Evolutionary conservation across 2,888 invertebrate species (phyloP).

Genomic region (Osmoderma eremita): DNA sequence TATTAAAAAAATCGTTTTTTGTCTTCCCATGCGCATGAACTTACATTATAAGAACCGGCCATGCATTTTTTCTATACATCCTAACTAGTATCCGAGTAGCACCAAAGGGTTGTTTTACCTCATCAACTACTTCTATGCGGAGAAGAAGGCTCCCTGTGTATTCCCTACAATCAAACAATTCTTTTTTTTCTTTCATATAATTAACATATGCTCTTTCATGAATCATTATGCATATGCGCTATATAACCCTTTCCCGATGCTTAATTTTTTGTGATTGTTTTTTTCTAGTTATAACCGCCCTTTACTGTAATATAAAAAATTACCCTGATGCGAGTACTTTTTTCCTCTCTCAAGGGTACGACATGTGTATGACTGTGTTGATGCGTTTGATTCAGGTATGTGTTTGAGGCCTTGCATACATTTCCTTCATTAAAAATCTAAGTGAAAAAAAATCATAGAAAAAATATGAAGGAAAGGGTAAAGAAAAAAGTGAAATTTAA

Average conservation of each 20-base stretch:
- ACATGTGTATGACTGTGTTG: too few relatives aligned
- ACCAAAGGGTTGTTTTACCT: conserved; percentile 20
- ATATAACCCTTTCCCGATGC: not conserved
- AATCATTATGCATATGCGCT: not conserved
- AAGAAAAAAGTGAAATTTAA: too few relatives aligned
- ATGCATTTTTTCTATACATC: conserved; percentile 1
- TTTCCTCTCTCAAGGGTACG: too few relatives aligned
- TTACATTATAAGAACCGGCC: conserved; percentile 7
- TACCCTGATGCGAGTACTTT: too few relatives aligned
- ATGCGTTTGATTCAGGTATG: too few relatives aligned
- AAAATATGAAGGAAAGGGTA: too few relatives aligned
- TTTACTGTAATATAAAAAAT: too few relatives aligned
- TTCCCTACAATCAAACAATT: not conserved
- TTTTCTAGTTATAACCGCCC: not conserved
- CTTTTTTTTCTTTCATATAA: conserved; percentile 25
- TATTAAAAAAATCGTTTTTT: conserved; percentile 30
- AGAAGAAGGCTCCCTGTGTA: too few relatives aligned
- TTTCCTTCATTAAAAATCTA: too few relatives aligned
- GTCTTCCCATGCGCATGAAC: conserved; percentile 17
- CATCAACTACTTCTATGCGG: too few relatives aligned
- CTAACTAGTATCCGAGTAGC: not conserved
- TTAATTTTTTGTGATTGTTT: conserved; percentile 32
- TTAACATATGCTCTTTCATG: conserved; percentile 32
- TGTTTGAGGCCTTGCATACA: too few relatives aligned
- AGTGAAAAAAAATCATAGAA: too few relatives aligned